Evolutionary conservation across 2,888 invertebrate genomes (phyloP), one percentile per base, ranked within the genome.

Genomic region (Lycophotia porphyrea): DNA sequence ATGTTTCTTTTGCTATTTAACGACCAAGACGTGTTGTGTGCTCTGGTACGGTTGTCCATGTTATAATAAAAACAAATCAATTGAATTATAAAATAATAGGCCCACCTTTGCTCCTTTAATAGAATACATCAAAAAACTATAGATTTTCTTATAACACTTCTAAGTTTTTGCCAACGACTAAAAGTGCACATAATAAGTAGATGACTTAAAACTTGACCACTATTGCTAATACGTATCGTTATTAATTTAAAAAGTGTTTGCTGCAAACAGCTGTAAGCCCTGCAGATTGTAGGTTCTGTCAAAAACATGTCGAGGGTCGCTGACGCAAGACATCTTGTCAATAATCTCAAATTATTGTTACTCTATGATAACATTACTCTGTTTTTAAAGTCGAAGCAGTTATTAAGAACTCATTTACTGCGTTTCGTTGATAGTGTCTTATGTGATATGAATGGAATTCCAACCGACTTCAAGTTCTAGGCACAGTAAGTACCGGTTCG

Each of bases 151-250:
- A 81, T 47, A 74, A 52, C 42, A 73, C 67, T 68, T 68, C 18
- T 69, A 82, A 67, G 69, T 69, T 81, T 71, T 82, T 70, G 66
- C 82, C 85, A 81, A 82, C 36, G 24, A 64, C 82, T 82, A 82
- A 73, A 76, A 67, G 52, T 71, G 66, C 63, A 72, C 77, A 84
- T 82, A 76, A 63, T 82, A 76, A 71, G 31, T 52, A 72, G 58
- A 72, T 58, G 47, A 55, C 65, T 81, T 71, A 76, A 67, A 70
- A 67, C 71, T 84, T 72, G 52, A 75, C 58, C 60, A 69, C 49
- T 7, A 60, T 44, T 64, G 27, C 55, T 72, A 42, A 68, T 71
- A 44, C 24, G 36, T 73, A 64, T 60, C 18, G 15, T 34, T 74
- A 63, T 8, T 61, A 61, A 70, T 69, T 70, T 63, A 34, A 47